Conservation (phyloP, 2,113 vertebrate genomes). For the Cryptotis parvus region DNA sequence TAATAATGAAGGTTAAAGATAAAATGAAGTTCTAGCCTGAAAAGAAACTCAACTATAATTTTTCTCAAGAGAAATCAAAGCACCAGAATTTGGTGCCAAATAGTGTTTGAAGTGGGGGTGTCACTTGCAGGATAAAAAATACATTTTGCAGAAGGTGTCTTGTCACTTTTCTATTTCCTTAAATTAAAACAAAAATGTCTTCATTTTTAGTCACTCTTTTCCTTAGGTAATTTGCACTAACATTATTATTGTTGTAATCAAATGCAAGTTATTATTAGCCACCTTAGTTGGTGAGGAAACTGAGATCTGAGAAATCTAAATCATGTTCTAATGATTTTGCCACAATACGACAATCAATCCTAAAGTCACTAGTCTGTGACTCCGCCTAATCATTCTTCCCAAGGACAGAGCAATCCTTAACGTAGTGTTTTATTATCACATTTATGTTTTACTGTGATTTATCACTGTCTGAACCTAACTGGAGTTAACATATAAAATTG, state of each 20-base stretch:
- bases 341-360: not conserved
- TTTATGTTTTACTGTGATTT: conserved; percentile 22
- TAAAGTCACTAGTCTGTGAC: not conserved
- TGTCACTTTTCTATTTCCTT: not conserved
- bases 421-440: not conserved
- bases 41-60: conserved; percentile 32
- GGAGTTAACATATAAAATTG: not conserved
- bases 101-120: not conserved
- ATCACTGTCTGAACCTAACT: not conserved
- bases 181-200: not conserved
- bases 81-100: not conserved
- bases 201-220: not conserved
- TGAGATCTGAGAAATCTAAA: not conserved
- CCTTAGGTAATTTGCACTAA: not conserved
- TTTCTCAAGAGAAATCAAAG: conserved; percentile 28
- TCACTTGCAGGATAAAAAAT: not conserved
- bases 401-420: not conserved
- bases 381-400: not conserved
- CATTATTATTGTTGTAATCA: not conserved
- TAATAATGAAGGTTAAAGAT: conserved; percentile 45
- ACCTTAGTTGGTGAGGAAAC: not conserved
- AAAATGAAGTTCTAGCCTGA: conserved; percentile 53
- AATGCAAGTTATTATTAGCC: not conserved
- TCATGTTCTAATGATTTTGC: not conserved
- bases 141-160: not conserved